Conservation (phyloP, 1,140 invertebrate species). For the Phenacoccus solenopsis region DNA sequence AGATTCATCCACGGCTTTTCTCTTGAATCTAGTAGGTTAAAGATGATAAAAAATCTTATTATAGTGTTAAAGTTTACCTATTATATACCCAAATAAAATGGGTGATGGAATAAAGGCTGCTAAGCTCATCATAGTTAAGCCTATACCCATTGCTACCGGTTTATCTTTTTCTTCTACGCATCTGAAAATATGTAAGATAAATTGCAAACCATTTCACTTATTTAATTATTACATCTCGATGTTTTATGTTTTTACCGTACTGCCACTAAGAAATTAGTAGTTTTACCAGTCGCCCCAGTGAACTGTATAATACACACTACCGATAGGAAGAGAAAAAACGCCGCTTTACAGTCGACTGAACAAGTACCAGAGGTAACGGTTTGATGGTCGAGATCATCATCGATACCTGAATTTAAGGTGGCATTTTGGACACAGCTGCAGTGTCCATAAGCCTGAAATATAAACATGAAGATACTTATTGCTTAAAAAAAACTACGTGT, state of each 20-base stretch:
- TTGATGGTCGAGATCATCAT: neutral
- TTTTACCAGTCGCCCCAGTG: constrained; percentile 49
- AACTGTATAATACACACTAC: constrained; percentile 54
- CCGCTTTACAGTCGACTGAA: constrained; percentile 46
- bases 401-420: neutral
- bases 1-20: constrained; percentile 18
- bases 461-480: neutral
- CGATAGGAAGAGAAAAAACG: constrained; percentile 51
- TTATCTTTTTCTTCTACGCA: constrained; percentile 60
- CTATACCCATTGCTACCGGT: constrained; percentile 53
- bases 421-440: constrained; percentile 24
- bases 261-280: constrained; percentile 52
- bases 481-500: neutral
- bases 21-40: constrained; percentile 16
- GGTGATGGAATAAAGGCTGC: constrained; percentile 58
- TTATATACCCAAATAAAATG: constrained; percentile 55
- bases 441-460: constrained; percentile 25
- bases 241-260: constrained; percentile 37
- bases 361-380: constrained; percentile 31
- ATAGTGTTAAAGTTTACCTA: constrained; percentile 38
- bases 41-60: neutral
- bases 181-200: constrained; percentile 31
- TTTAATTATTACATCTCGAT: too few relatives aligned
- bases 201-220: too few relatives aligned
- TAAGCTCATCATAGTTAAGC: constrained; percentile 49